Evolutionary conservation across 2,888 invertebrate genomes (phyloP).

Genomic region (Caenorhabditis japonica): DNA sequence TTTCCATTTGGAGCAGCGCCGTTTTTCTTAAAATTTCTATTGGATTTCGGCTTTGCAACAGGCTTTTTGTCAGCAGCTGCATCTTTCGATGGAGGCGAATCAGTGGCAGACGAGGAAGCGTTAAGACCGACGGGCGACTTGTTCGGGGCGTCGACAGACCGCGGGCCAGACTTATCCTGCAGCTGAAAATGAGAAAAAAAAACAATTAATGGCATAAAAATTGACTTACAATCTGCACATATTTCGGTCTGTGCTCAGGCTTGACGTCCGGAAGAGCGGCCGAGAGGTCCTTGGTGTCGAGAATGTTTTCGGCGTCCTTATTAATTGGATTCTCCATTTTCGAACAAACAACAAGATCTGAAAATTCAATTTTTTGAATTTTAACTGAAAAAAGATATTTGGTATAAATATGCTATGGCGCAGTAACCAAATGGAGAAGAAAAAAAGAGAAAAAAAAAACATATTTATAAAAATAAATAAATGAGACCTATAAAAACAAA

Average conservation of each 20-base stretch:
- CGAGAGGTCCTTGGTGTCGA: conserved; percentile 12
- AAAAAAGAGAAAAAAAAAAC: conserved; percentile 13
- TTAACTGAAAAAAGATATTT: too few species aligned
- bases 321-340: too few species aligned
- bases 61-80: too few species aligned
- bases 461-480: conserved; percentile 5
- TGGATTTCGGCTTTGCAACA: background rate
- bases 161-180: conserved; percentile 6
- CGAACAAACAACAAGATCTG: too few species aligned
- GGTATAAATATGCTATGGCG: too few species aligned
- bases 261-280: conserved; percentile 17
- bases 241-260: conserved; percentile 33
- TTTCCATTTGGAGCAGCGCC: conserved; percentile 16
- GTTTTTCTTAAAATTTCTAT: background rate
- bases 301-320: background rate
- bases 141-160: too few species aligned
- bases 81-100: background rate
- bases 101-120: too few species aligned
- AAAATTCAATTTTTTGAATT: too few species aligned
- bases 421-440: background rate
- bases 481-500: conserved; percentile 2
- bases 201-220: too few species aligned
- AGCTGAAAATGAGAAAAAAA: conserved; percentile 26
- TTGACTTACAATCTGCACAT: conserved; percentile 24
- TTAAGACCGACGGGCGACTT: too few species aligned